phyloP scores from a whole-genome alignment of 2,797 vertebrate genomes.

The Lophura swinhoii region DNA sequence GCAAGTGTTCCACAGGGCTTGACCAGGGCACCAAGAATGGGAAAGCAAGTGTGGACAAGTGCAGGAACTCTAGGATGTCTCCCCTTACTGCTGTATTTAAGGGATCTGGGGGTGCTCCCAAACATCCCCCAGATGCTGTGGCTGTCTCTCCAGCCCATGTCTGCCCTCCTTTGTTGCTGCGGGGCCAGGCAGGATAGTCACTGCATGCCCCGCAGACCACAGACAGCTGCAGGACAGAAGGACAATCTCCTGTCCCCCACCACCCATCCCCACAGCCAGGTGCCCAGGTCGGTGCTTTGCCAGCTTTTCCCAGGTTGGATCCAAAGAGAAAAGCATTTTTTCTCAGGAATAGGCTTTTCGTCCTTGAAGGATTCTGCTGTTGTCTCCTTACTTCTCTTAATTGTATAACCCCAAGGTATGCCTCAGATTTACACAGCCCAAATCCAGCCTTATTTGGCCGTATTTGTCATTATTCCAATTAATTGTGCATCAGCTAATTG shows the following conservation, averaged over 20 bases:
- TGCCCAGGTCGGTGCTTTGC: neutral
- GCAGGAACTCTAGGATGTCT: neutral
- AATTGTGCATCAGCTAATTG: slow-evolving; percentile 77
- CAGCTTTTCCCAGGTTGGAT: slow-evolving; percentile 13
- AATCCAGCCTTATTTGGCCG: slow-evolving; percentile 67
- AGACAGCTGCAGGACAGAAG: neutral
- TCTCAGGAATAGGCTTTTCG: slow-evolving; percentile 50
- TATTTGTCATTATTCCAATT: slow-evolving; percentile 73
- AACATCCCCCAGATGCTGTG: no score
- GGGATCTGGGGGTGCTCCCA: neutral
- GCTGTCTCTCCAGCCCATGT: neutral
- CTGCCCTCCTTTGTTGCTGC: neutral
- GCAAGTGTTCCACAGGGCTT: slow-evolving; percentile 30
- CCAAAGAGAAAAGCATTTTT: slow-evolving; percentile 35
- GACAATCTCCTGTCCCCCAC: neutral
- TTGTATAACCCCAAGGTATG: slow-evolving; percentile 54
- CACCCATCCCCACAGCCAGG: neutral
- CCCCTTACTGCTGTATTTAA: neutral
- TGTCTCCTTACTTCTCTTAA: slow-evolving; percentile 41
- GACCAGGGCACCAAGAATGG: neutral
- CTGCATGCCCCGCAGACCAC: neutral
- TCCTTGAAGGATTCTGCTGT: slow-evolving; percentile 52
- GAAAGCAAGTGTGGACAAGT: neutral
- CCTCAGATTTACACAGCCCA: slow-evolving; percentile 61
- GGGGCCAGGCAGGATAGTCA: neutral